Conservation (phyloP, 1,140 invertebrate species). For the Zaprionus vittiger region DNA sequence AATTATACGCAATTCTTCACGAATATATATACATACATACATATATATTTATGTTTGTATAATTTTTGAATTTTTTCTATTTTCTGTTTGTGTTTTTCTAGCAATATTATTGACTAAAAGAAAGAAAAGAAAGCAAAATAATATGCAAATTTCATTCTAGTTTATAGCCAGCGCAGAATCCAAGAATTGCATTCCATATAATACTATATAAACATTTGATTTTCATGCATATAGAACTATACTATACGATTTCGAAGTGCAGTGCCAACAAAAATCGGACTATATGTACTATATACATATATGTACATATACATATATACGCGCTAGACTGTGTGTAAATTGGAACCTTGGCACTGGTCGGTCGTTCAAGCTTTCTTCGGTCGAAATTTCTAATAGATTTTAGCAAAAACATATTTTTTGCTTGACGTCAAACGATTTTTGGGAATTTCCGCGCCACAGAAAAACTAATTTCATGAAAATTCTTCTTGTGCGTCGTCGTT, state of each 20-base stretch:
- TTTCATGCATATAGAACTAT: conserved; percentile 7
- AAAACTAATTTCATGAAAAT: conserved; percentile 35
- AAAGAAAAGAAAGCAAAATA: background rate
- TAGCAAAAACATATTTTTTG: conserved; percentile 23
- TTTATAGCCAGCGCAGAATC: conserved; percentile 20
- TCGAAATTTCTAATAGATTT: conserved; percentile 33
- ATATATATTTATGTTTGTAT: background rate
- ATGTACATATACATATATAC: background rate
- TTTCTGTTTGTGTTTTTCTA: conserved; percentile 9
- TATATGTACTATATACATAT: background rate
- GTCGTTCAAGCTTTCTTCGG: conserved; percentile 11
- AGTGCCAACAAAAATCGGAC: conserved; percentile 27
- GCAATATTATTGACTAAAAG: conserved; percentile 11
- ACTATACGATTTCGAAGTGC: conserved; percentile 18
- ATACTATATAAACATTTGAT: conserved; percentile 30
- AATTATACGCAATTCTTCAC: conserved; percentile 26
- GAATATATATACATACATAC: conserved; percentile 1
- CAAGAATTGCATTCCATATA: conserved; percentile 27
- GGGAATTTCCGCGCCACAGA: conserved; percentile 66
- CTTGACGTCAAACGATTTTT: conserved; percentile 64
- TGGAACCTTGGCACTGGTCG: conserved; percentile 41
- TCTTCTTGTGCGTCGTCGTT: background rate
- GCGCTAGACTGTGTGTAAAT: conserved; percentile 18
- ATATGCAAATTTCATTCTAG: conserved; percentile 24
- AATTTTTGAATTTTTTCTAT: background rate